Percentiles rank a stretch among this genome's conserved stretches.
Evolutionary conservation across 37 sponge, comb jelly and placozoan species (phyloP).

Genomic region (Axinella damicornis): DNA sequence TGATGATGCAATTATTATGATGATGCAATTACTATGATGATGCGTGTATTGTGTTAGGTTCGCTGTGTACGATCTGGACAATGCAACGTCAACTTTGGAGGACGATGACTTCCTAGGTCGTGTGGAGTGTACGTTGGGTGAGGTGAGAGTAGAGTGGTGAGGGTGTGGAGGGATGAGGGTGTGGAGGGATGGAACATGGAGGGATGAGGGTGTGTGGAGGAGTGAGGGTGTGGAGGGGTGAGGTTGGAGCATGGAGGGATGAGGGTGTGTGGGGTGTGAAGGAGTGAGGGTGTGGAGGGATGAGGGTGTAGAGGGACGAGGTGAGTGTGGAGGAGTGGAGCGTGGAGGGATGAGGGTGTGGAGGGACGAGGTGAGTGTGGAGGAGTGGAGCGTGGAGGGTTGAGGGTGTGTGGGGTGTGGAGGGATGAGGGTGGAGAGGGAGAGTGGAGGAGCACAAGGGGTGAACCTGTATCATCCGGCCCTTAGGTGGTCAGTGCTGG

Average conservation of each 20-base stretch:
- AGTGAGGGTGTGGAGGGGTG: neutral
- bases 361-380: neutral
- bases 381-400: too few relatives aligned
- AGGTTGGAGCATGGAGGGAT: neutral
- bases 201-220: neutral
- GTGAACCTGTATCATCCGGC: too few relatives aligned
- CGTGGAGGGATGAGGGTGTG: too few relatives aligned
- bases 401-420: too few relatives aligned
- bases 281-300: neutral
- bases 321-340: neutral
- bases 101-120: conserved; percentile 82
- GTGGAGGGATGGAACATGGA: too few relatives aligned
- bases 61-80: conserved; percentile 86
- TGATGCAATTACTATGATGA: too few relatives aligned
- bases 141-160: conserved; percentile 43
- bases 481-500: conserved; percentile 57
- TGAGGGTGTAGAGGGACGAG: neutral
- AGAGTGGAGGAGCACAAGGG: too few relatives aligned
- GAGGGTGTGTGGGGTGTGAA: neutral
- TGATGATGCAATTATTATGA: too few relatives aligned
- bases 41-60: too few relatives aligned
- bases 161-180: neutral
- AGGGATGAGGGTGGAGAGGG: neutral
- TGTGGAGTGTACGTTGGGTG: conserved; percentile 78
- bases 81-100: conserved; percentile 55